Conservation (phyloP, 1,140 invertebrate species). For the Mya arenaria region DNA sequence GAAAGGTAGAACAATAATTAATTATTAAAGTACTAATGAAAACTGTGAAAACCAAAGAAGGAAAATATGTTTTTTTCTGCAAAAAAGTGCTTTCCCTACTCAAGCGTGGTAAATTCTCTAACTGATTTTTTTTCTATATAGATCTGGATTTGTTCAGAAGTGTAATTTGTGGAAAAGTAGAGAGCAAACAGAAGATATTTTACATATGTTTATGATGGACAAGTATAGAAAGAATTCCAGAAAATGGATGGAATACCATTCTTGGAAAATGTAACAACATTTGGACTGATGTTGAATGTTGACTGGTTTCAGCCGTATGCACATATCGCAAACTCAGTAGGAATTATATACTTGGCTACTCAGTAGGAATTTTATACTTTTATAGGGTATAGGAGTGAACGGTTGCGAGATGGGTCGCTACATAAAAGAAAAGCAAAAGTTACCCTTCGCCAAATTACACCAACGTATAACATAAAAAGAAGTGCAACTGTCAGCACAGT, state of each 20-base stretch:
- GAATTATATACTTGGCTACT: constrained; percentile 45
- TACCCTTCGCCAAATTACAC: not conserved
- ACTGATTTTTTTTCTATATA: not conserved
- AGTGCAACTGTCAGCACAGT: not conserved
- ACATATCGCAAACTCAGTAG: constrained; percentile 34
- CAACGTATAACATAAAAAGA: not conserved
- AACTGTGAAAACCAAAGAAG: not conserved
- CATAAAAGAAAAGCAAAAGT: constrained; percentile 3
- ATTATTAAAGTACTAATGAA: too few relatives aligned
- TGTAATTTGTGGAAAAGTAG: constrained; percentile 1
- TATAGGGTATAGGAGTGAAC: not conserved
- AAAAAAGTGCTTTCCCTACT: not conserved
- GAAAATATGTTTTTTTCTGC: not conserved
- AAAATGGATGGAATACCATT: too few relatives aligned
- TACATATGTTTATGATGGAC: constrained; percentile 38
- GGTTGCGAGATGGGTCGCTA: not conserved
- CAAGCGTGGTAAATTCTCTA: too few relatives aligned
- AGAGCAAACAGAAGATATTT: constrained; percentile 10
- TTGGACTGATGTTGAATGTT: constrained; percentile 53
- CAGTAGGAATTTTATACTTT: not conserved
- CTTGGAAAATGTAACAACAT: too few relatives aligned
- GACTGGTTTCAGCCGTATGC: constrained; percentile 56
- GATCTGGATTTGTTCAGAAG: not conserved
- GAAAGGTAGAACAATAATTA: too few relatives aligned
- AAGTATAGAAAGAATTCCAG: constrained; percentile 35